Percentiles rank a stretch among this genome's conserved stretches.
Evolutionary conservation across 2,888 invertebrate genomes (phyloP).

Genomic region (Metacarcinus magister): DNA sequence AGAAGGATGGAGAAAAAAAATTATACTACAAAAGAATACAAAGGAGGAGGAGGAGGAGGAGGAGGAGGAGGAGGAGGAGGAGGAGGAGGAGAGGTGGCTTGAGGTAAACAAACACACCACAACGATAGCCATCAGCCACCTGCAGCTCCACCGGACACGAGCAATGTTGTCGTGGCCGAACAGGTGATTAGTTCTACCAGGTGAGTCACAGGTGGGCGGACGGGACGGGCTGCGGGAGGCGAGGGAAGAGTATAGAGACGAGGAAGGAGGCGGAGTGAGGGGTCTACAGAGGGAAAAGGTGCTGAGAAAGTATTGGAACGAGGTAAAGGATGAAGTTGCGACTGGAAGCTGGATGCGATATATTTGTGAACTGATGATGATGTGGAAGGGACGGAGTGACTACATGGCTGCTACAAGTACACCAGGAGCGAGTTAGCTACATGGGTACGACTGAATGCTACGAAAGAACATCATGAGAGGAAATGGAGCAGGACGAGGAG

Average conservation of each 20-base stretch:
- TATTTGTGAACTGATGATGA: neutral
- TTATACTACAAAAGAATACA: no score
- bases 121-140: neutral
- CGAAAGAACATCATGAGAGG: neutral
- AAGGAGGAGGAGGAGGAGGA: no score
- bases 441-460: neutral
- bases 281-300: neutral
- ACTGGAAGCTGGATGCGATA: neutral
- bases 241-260: neutral
- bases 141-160: neutral
- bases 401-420: neutral
- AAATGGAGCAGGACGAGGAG: neutral
- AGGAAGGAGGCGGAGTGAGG: neutral
- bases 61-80: no score
- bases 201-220: neutral
- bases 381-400: neutral
- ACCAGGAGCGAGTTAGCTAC: neutral
- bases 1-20: no score
- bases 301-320: no score
- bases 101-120: constrained; percentile 12
- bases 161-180: neutral
- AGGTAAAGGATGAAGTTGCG: neutral
- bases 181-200: neutral
- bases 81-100: no score
- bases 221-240: neutral